Percentiles rank a stretch among this genome's conserved stretches.
Evolutionary conservation across 2,113 vertebrate species (phyloP).

Genomic region (Vidua chalybeata): DNA sequence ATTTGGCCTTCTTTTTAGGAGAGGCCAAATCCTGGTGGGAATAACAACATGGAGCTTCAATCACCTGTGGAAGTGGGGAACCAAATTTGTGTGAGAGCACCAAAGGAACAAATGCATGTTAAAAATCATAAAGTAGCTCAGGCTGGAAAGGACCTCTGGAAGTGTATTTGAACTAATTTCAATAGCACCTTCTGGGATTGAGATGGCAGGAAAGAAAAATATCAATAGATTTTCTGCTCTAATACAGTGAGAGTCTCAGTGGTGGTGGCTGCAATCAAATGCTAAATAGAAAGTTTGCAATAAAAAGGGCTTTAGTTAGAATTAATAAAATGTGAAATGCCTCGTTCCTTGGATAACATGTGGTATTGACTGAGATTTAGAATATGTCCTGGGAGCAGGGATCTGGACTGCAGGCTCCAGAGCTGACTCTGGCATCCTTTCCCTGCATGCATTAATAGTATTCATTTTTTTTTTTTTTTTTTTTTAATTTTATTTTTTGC

Average conservation of each 20-base stretch:
- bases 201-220: constrained; percentile 65
- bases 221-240: constrained; percentile 45
- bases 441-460: neutral
- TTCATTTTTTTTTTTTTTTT: neutral
- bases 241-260: constrained; percentile 40
- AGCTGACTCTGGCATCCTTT: constrained; percentile 19
- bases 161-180: neutral
- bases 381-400: constrained; percentile 80
- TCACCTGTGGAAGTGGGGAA: neutral
- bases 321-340: constrained; percentile 67
- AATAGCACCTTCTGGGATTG: constrained; percentile 24
- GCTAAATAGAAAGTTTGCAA: constrained; percentile 71
- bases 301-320: constrained; percentile 75
- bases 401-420: constrained; percentile 72
- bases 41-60: neutral
- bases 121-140: neutral
- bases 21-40: neutral
- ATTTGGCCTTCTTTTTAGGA: neutral
- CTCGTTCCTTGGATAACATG: constrained; percentile 76
- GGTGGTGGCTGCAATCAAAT: constrained; percentile 56
- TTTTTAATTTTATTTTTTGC: neutral
- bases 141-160: neutral
- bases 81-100: neutral
- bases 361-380: constrained; percentile 83
- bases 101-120: neutral